Percentiles rank a stretch among this genome's conserved stretches.
phyloP scores from a whole-genome alignment of 2,888 invertebrate genomes.

The Unio delphinus region DNA sequence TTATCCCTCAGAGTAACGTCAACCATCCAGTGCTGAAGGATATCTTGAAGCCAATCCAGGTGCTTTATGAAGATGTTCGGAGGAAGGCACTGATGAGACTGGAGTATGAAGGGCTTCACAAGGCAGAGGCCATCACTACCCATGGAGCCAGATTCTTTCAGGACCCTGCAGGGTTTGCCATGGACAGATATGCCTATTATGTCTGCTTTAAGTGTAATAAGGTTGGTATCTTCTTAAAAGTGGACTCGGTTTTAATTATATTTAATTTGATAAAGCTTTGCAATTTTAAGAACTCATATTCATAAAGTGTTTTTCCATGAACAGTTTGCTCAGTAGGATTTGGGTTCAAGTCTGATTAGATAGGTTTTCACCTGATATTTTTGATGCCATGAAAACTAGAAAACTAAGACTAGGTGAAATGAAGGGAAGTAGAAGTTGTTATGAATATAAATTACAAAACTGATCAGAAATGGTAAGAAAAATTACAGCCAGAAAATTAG shows the following conservation, averaged over 20 bases:
- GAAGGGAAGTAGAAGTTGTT: no score
- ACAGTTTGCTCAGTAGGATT: no score
- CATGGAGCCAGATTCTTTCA: constrained; percentile 81
- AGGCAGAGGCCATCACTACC: constrained; percentile 79
- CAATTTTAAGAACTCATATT: not conserved
- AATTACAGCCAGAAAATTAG: no score
- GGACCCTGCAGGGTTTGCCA: constrained; percentile 90
- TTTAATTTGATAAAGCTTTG: not conserved
- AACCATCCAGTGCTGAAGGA: constrained; percentile 86
- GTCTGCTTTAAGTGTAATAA: constrained; percentile 93
- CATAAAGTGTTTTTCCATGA: no score
- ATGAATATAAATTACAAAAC: no score
- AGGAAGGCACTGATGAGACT: constrained; percentile 95
- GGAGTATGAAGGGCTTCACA: constrained; percentile 93
- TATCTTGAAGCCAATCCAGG: constrained; percentile 84
- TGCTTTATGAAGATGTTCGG: constrained; percentile 89
- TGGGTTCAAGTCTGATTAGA: no score
- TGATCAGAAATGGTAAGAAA: no score
- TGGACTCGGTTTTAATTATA: not conserved
- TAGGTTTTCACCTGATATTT: no score
- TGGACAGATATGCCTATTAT: constrained; percentile 98
- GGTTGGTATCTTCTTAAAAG: constrained; percentile 53
- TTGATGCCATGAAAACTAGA: no score
- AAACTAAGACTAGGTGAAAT: no score
- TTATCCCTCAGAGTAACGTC: constrained; percentile 76